Evolutionary conservation across 2,888 invertebrate species (phyloP), one percentile per base, ranked within the genome.

Genomic region (Tanypteryx hageni): DNA sequence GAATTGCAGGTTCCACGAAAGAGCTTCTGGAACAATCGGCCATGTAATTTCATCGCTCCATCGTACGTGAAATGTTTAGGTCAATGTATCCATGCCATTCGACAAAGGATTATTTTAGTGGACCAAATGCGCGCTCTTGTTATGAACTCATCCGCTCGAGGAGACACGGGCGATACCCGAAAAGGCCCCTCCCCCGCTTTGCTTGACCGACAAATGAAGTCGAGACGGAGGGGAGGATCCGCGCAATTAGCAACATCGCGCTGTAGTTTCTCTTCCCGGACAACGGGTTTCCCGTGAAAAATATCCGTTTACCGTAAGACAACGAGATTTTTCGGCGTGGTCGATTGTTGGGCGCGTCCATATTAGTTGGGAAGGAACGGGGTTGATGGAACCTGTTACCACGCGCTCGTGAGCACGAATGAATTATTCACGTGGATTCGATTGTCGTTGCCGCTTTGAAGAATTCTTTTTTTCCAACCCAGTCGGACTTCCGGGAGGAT

Each of bases 341-440:
- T 76, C 27, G 76, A 76, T 76, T 76, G 76, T 76, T 76, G 76
- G 76, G 76, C 27, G 76, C 76, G 76, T 76, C 76, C 76, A 22
- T 76, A 76, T 76, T 76, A 76, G 76, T 22, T 27, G 44, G 44
- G 11, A 76, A 76, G 22, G 27, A 76, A 76, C 76, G 76, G 76
- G 76, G 9, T 76, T 27, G 76, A 76, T 76, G 76, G 22, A 76
- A 76, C 76, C 76, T 27, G 76, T 76, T 76, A 76, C 76, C 76
- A 22, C 76, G 76, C 27, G 11, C 27, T 76, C 27, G 22, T 76
- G 76, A 76, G 27, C 76, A 76, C 76, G 22, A 13, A 76, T 27
- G 76, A 76, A 76, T 76, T 76, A 76, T 76, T 76, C 76, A 76
- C 22, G 76, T 22, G 22, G 76, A 22, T 76, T 76, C 76, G 76